These are phyloP conservation scores for Pica pica DNA, from an alignment of 2,113 vertebrate genomes.

Conservation along the genomic window DNA sequence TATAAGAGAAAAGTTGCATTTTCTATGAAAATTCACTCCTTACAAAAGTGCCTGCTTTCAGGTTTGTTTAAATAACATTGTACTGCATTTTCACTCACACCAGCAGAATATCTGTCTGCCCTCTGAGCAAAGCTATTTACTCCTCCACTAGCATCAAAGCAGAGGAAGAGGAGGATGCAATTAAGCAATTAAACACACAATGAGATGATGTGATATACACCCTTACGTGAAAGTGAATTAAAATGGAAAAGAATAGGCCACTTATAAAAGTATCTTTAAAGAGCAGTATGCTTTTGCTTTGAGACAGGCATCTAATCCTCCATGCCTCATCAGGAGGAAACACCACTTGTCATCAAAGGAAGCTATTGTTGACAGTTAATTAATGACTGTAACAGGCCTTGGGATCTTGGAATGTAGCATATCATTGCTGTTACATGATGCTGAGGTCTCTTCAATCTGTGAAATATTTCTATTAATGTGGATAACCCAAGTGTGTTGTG, in stretches of 20 bases:
- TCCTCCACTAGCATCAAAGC: neutral
- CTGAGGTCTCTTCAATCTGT: neutral
- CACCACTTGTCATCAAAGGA: slow-evolving; percentile 41
- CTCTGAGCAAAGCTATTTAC: neutral
- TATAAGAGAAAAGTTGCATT: neutral
- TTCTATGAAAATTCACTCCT: neutral
- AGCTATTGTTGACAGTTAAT: slow-evolving; percentile 41
- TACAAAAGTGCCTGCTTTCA: neutral
- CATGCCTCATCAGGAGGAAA: slow-evolving; percentile 23
- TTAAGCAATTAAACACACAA: neutral
- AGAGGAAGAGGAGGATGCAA: neutral
- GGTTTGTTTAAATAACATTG: neutral
- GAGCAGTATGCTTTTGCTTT: neutral
- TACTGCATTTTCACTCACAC: neutral
- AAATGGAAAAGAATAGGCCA: neutral
- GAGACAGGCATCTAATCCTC: slow-evolving; percentile 21
- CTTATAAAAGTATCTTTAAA: neutral
- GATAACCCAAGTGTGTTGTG: neutral
- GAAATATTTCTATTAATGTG: neutral
- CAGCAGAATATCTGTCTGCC: neutral
- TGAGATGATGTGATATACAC: neutral
- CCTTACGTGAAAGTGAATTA: neutral
- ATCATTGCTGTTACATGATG: neutral
- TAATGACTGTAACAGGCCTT: slow-evolving; percentile 11
- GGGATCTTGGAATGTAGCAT: neutral